Base-by-base conservation (phyloP, 2,888 invertebrate species). In the Lacanobia wlatinum region DNA sequence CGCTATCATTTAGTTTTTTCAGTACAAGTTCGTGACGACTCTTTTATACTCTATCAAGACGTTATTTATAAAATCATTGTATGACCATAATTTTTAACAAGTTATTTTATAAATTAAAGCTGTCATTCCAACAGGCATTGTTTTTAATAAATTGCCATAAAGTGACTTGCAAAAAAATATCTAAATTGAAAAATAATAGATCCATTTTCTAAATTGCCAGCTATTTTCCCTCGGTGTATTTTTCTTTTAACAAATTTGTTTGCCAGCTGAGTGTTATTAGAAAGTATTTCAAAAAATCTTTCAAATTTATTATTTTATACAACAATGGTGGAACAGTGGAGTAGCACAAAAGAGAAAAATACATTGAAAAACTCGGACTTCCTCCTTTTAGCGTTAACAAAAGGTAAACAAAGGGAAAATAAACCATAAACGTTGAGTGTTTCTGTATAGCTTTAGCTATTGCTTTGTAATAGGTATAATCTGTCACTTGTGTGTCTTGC, bases 381-480 rank as follows among this genome's bases (percentile, higher is more conserved):
- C 76, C 71, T 78, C 70, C 55, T 80, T 82, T 82, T 70, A 76
- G 48, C 59, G 59, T 18, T 71, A 76, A 82, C 85, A 85, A 84
- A 79, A 82, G 85, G 74, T 85, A 85, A 76, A 79, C 73, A 78
- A 73, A 58, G 34, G 48, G 70, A 68, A 74, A 70, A 81, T 74
- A 70, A 83, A 73, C 58, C 43, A 46, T 66, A 68, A 75, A 70
- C 52, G 70, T 60, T 70, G 62, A 82, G 83, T 69, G 68, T 80
- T 79, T 28, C 53, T 38, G 64, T 23, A 56, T 34, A 43, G 38
- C 46, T 52, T 58, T 28, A 52, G 21, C 21, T 21, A 52, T 53
- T 46, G 21, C 21, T 70, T 52, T 34, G 14, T 62, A 40, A 34
- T 34, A 58, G 10, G 7, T 5, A 50, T 10, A 70, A 40, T 62